These are phyloP conservation scores for Leucozona laternaria DNA, from an alignment of 2,888 invertebrate species.

Conservation along the genomic window DNA sequence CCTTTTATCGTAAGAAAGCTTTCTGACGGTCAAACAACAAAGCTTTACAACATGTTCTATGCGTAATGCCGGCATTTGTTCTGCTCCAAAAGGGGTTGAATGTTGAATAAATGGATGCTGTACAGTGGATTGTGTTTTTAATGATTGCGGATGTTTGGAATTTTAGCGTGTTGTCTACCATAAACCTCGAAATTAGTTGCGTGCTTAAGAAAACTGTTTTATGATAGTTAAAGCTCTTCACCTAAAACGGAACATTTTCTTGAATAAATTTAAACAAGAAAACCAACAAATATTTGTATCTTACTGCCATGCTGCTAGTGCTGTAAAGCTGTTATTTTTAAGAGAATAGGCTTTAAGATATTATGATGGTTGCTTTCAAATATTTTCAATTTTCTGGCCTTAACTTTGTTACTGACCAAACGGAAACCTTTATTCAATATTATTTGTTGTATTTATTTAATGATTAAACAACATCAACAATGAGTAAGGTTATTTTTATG, in stretches of 20 bases:
- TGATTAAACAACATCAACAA: too few relatives aligned
- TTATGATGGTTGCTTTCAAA: too few relatives aligned
- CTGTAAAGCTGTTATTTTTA: too few relatives aligned
- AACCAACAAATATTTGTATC: too few relatives aligned
- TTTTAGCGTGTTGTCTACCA: constrained; percentile 32
- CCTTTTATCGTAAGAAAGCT: constrained; percentile 64
- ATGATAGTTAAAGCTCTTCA: background rate
- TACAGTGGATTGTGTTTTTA: constrained; percentile 31
- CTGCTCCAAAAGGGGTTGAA: background rate
- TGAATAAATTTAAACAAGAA: background rate
- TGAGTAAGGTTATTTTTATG: too few relatives aligned
- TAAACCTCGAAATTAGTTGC: constrained; percentile 38
- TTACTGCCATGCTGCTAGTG: too few relatives aligned
- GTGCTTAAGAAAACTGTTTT: constrained; percentile 12
- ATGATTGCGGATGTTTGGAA: constrained; percentile 57
- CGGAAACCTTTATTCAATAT: too few relatives aligned
- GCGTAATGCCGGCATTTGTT: constrained; percentile 1
- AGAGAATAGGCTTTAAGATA: too few relatives aligned
- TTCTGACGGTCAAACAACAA: background rate
- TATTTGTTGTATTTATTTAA: too few relatives aligned
- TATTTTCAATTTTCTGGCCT: too few relatives aligned
- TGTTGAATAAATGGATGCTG: constrained; percentile 28
- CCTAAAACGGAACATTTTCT: background rate
- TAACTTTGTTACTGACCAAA: too few relatives aligned
- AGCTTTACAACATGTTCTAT: constrained; percentile 61